phyloP scores from a whole-genome alignment of 2,888 invertebrate species.

The Coelogynopora nodosa region DNA sequence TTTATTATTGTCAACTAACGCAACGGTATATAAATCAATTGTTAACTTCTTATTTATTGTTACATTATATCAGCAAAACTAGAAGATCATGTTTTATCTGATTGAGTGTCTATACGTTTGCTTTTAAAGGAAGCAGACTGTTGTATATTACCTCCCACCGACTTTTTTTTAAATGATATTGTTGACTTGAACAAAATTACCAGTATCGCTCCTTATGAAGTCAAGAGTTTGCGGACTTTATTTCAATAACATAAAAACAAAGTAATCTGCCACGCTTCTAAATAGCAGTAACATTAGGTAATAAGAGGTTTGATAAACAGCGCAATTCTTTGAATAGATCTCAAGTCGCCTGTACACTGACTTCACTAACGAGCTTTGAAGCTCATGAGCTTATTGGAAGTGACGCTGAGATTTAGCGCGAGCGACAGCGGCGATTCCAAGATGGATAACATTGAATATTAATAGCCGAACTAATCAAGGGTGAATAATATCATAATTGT shows the following conservation, averaged over 20 bases:
- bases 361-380: background rate
- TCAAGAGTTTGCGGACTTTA: background rate
- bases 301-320: background rate
- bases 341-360: no score
- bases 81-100: background rate
- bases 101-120: background rate
- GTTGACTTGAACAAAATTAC: background rate
- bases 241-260: background rate
- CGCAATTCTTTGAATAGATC: background rate
- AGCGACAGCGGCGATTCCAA: background rate
- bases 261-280: background rate
- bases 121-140: background rate
- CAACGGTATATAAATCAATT: background rate
- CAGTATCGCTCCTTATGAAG: background rate
- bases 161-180: background rate
- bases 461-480: background rate
- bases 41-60: background rate
- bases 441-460: background rate
- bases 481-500: slow-evolving; percentile 23
- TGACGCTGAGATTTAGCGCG: background rate
- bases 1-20: no score
- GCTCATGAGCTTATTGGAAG: background rate
- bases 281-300: background rate
- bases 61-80: background rate
- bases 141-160: background rate